Conservation (phyloP, 2,113 vertebrate genomes). For the Stercorarius parasiticus region DNA sequence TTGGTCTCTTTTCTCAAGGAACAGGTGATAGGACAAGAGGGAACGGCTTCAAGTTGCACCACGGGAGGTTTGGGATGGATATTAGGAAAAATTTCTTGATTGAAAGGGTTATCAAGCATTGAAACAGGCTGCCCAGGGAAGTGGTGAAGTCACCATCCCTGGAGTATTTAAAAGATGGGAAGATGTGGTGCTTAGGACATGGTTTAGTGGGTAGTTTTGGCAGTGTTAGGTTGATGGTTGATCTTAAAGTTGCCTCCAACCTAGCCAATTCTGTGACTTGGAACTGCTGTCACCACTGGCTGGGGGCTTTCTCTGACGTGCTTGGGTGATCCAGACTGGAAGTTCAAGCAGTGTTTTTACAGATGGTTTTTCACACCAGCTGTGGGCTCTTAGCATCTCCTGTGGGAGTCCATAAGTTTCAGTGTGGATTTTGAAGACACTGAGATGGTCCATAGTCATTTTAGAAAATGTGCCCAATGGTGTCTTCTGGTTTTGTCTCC, state of each 20-base stretch:
- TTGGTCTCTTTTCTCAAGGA: background rate
- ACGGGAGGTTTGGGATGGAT: background rate
- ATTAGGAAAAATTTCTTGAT: background rate
- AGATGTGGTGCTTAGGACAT: background rate
- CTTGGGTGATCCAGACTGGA: background rate
- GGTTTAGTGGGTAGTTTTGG: background rate
- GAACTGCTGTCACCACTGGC: background rate
- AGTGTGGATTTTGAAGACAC: background rate
- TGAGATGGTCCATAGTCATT: background rate
- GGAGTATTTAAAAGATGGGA: background rate
- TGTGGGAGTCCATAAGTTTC: background rate
- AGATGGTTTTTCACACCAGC: background rate
- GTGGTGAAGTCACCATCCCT: background rate
- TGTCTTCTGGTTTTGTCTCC: background rate
- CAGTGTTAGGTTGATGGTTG: background rate
- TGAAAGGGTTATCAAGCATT: background rate
- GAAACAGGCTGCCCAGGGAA: background rate
- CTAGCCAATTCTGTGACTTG: too few species aligned
- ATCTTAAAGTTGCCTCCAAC: background rate
- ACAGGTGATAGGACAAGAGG: background rate
- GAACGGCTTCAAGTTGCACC: background rate
- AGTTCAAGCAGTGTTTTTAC: background rate
- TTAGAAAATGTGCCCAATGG: background rate
- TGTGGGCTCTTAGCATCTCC: background rate
- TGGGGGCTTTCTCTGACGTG: background rate